Base-by-base conservation (phyloP, 2,888 invertebrate species). In the Ectobius pallidus region DNA sequence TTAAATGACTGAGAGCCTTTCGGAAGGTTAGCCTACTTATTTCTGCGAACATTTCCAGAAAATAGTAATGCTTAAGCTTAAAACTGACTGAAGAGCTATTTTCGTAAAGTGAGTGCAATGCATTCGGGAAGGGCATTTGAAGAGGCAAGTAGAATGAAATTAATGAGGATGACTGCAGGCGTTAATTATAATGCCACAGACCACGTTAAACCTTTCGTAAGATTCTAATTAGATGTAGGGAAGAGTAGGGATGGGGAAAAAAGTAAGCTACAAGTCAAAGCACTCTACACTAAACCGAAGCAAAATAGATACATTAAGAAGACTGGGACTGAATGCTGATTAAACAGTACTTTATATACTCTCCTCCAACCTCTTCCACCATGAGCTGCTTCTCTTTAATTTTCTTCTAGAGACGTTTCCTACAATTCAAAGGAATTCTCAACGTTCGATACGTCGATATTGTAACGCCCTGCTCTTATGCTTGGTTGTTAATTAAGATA, bases 161-260 rank as follows among this genome's bases (percentile, higher is more conserved):
- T 68, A 72, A 72, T 72, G 72, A 72, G 72, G 39, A 58, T 20
- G 67, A 42, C 72, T 72, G 58, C 42, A 63, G 70, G 73, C 70
- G 70, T 55, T 65, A 70, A 65, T 70, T 70, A 65, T 67, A 32
- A 63, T 63, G 30, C 63, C 63, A 14, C 63, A 63, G 42, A 63
- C 22, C 63, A 63, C 42, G 22, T 63, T 63, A 63, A 63, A 63
- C 22, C 39, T 63, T 63, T 63, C 42, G 39, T 63, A 42, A 63
- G 63, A 63, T 63, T 63, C 42, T 42, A 63, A 63, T 63, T 63
- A 42, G 42, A 63, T 39, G 42, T 25, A 16, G 34, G 16, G 18
- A 70, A 70, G 22, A 44, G 70, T 70, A 44, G 55, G 9, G 14
- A 9, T 14, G 46, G 32, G 61, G 7, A n/a, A 55, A 27, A 27